Evolutionary conservation across 1,140 invertebrate species (phyloP).

Genomic region (Pseudomyrmex dendroicus): DNA sequence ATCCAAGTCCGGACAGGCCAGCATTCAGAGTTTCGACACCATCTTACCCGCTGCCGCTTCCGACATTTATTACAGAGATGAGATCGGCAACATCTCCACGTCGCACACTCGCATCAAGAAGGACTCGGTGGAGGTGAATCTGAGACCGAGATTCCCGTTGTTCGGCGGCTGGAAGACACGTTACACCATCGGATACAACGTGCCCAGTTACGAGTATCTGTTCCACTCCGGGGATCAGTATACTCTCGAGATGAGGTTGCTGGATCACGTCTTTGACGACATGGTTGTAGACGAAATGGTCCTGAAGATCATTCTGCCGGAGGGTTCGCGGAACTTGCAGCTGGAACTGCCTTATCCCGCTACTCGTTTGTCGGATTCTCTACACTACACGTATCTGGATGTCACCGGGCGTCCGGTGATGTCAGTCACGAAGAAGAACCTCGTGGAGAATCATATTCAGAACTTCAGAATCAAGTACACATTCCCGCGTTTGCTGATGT

Average conservation of each 20-base stretch:
- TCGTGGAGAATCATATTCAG: conserved; percentile 99
- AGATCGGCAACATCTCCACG: conserved; percentile 99
- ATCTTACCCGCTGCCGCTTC: conserved; percentile 95
- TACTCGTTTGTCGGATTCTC: conserved; percentile 89
- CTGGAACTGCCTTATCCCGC: conserved; percentile 94
- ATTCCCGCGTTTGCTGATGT: conserved; percentile 93
- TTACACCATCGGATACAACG: conserved; percentile 98
- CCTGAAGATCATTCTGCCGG: conserved; percentile 97
- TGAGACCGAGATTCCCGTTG: conserved; percentile 97
- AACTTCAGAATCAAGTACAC: conserved; percentile 94
- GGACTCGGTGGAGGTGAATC: conserved; percentile 97
- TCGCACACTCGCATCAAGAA: conserved; percentile 95
- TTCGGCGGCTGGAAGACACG: conserved; percentile 99
- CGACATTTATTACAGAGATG: conserved; percentile 98
- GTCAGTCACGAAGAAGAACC: conserved; percentile 93
- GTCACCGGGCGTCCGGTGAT: conserved; percentile 96
- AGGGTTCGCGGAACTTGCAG: conserved; percentile 94
- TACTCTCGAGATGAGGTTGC: conserved; percentile 94
- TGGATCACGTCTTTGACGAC: conserved; percentile 99
- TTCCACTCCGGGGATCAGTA: conserved; percentile 93
- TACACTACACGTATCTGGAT: conserved; percentile 98
- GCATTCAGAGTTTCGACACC: conserved; percentile 97
- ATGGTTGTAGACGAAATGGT: conserved; percentile 97
- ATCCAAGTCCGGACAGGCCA: conserved; percentile 92
- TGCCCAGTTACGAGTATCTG: conserved; percentile 98